Evolutionary conservation across 2,888 invertebrate genomes (phyloP).

Genomic region (Parapristionchus giblindavisi): DNA sequence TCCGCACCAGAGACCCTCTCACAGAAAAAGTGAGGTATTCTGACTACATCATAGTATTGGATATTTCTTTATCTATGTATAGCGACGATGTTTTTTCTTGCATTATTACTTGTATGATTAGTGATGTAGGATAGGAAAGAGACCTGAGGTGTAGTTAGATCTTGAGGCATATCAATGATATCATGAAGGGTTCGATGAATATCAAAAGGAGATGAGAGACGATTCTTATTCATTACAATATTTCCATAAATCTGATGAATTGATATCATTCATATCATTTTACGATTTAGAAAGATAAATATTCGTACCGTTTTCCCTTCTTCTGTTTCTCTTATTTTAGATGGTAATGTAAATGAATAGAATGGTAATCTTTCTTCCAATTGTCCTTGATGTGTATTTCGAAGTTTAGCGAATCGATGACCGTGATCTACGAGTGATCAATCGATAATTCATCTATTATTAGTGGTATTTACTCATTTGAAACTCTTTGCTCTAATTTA

Average conservation of each 20-base stretch:
- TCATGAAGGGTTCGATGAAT: constrained; percentile 29
- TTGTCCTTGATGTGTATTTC: constrained; percentile 41
- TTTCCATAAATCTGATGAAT: constrained; percentile 13
- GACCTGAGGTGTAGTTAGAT: constrained; percentile 15
- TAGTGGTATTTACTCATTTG: too few species aligned
- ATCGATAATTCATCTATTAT: constrained; percentile 73
- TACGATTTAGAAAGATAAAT: too few species aligned
- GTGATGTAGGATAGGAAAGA: background rate
- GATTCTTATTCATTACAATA: constrained; percentile 15
- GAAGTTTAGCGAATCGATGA: constrained; percentile 36
- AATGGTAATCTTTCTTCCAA: constrained; percentile 34
- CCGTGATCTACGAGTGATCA: constrained; percentile 80
- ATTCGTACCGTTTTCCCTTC: background rate
- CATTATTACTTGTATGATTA: background rate
- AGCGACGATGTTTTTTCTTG: background rate
- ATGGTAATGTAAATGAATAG: constrained; percentile 12
- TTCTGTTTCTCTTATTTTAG: background rate
- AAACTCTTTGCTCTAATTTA: too few species aligned
- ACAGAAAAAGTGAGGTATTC: too few species aligned
- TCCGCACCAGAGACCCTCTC: too few species aligned
- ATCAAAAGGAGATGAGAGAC: constrained; percentile 24
- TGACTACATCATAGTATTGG: too few species aligned
- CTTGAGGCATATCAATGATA: background rate
- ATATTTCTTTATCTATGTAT: background rate
- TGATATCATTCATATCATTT: too few species aligned